phyloP scores from a whole-genome alignment of 2,888 invertebrate genomes.

The Chaetoderma sp. region DNA sequence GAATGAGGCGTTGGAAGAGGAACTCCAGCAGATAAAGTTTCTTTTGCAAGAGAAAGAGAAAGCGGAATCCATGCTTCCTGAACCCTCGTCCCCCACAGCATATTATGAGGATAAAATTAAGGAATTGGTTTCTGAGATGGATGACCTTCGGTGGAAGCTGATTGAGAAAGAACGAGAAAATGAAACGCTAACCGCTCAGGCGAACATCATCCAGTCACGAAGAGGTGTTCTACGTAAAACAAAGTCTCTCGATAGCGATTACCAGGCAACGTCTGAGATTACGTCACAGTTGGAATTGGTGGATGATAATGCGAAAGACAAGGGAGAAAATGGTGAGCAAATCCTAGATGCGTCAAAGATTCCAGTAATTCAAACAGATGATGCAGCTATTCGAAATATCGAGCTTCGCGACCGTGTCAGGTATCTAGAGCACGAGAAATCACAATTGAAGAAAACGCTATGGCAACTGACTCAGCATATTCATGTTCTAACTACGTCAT shows the following conservation, averaged over 20 bases:
- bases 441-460: conserved; percentile 40
- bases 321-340: conserved; percentile 68
- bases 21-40: conserved; percentile 48
- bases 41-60: conserved; percentile 45
- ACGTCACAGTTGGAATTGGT: conserved; percentile 82
- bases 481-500: conserved; percentile 34
- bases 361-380: conserved; percentile 46
- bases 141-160: conserved; percentile 80
- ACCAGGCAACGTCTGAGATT: conserved; percentile 73
- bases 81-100: conserved; percentile 46
- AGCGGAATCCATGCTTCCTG: conserved; percentile 31
- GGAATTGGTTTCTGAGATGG: conserved; percentile 76
- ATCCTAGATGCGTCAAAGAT: conserved; percentile 8
- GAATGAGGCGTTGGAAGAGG: conserved; percentile 73
- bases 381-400: conserved; percentile 61
- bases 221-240: conserved; percentile 53
- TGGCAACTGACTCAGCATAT: conserved; percentile 40
- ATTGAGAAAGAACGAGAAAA: conserved; percentile 84
- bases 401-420: conserved; percentile 76
- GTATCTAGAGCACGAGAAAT: conserved; percentile 73
- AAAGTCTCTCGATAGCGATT: conserved; percentile 67
- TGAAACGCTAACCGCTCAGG: conserved; percentile 75
- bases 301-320: conserved; percentile 81
- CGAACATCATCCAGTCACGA: conserved; percentile 32
- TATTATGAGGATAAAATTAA: conserved; percentile 77